Conservation (phyloP, 92 coral and sea anemone species). For the Meandrina meandrites region DNA sequence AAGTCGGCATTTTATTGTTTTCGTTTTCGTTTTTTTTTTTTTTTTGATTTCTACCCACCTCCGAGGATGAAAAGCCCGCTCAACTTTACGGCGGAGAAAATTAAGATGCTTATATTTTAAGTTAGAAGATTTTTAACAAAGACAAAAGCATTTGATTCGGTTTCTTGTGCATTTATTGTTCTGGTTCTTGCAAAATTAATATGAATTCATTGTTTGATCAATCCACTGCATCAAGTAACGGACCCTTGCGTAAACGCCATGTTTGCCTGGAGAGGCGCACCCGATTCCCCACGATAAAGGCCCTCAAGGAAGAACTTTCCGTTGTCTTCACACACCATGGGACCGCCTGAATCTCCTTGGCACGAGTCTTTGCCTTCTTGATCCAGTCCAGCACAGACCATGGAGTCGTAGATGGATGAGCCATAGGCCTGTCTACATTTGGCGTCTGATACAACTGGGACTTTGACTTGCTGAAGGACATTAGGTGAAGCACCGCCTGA, state of each 20-base stretch:
- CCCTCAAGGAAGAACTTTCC: slow-evolving; percentile 72
- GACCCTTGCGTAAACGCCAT: slow-evolving; percentile 69
- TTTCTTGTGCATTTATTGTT: too few relatives aligned
- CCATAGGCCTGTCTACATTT: slow-evolving; percentile 58
- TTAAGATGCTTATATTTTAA: too few relatives aligned
- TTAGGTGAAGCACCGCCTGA: slow-evolving; percentile 51
- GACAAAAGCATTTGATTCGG: too few relatives aligned
- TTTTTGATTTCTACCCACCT: too few relatives aligned
- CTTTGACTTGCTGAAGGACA: slow-evolving; percentile 65
- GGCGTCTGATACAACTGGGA: slow-evolving; percentile 64
- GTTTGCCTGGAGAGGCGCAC: slow-evolving; percentile 62
- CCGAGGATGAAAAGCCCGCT: too few relatives aligned
- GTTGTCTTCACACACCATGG: slow-evolving; percentile 70
- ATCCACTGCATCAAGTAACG: slow-evolving; percentile 55
- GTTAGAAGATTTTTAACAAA: too few relatives aligned
- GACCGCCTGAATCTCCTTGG: slow-evolving; percentile 81
- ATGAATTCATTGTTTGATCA: slow-evolving; percentile 21
- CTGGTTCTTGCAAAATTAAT: not conserved
- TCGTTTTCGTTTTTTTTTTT: too few relatives aligned
- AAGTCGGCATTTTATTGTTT: too few relatives aligned
- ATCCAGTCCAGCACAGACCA: slow-evolving; percentile 79
- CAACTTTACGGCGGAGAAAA: too few relatives aligned
- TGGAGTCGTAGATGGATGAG: slow-evolving; percentile 62
- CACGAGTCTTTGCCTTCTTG: slow-evolving; percentile 71
- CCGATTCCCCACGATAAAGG: slow-evolving; percentile 70